phyloP scores from a whole-genome alignment of 2,888 invertebrate species.

The Drosophila leonis region DNA sequence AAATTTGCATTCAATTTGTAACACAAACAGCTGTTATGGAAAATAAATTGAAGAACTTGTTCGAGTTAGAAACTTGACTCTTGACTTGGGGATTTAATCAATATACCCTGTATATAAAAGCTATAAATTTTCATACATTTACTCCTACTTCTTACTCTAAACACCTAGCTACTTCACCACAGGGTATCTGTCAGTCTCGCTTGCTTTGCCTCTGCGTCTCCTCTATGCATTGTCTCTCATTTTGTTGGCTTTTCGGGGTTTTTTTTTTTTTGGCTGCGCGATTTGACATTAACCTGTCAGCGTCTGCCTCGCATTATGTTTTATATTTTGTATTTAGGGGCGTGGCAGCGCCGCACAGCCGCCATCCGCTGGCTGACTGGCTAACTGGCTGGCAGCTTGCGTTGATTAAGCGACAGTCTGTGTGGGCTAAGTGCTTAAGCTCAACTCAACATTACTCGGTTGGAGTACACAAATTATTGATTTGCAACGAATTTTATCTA shows the following conservation, averaged over 20 bases:
- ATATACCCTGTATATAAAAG: background rate
- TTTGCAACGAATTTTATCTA: background rate
- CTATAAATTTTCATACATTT: background rate
- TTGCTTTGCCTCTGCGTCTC: background rate
- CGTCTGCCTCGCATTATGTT: conserved; percentile 57
- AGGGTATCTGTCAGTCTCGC: conserved; percentile 12
- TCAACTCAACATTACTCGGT: background rate
- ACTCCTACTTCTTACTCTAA: too few species aligned
- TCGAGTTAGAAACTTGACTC: background rate
- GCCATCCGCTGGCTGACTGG: background rate
- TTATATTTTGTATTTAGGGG: conserved; percentile 50
- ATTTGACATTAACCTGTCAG: conserved; percentile 78
- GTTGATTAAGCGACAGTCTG: conserved; percentile 18
- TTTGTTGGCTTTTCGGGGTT: conserved; percentile 56
- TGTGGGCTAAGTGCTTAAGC: conserved; percentile 4
- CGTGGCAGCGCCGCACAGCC: conserved; percentile 13
- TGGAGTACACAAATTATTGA: background rate
- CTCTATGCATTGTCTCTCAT: conserved; percentile 30
- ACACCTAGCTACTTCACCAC: background rate
- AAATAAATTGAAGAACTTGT: background rate
- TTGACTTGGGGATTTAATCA: background rate
- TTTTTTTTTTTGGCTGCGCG: conserved; percentile 48
- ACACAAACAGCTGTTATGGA: too few species aligned
- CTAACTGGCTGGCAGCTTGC: conserved; percentile 3
- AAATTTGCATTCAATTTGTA: background rate